A percentile compares a stretch with the other conserved stretches of the same genome.
phyloP scores from a whole-genome alignment of 2,888 invertebrate genomes.

The Calameuta pallipes region DNA sequence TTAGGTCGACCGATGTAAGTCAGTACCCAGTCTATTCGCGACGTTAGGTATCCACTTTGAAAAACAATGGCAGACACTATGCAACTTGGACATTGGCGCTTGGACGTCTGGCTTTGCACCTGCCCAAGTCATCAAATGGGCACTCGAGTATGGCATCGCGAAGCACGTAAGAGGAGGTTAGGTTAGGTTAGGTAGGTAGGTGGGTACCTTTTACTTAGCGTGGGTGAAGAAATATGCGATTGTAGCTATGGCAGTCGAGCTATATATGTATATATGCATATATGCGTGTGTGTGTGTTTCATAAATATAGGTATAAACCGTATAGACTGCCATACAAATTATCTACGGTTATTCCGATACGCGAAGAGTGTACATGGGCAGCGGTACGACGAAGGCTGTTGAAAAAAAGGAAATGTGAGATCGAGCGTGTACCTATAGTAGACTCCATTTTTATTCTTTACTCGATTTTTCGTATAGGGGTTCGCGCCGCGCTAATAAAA shows the following conservation, averaged over 20 bases:
- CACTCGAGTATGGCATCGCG: neutral
- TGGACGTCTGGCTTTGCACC: neutral
- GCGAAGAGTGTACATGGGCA: neutral
- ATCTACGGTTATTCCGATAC: neutral
- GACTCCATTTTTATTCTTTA: neutral
- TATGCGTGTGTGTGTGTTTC: neutral
- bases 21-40: neutral
- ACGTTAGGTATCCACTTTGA: neutral
- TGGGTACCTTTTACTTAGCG: neutral
- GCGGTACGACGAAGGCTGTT: conserved; percentile 7
- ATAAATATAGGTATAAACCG: neutral
- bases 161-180: neutral
- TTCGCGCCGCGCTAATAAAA: conserved; percentile 40
- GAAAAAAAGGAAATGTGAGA: conserved; percentile 18
- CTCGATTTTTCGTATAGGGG: conserved; percentile 13
- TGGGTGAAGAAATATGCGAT: neutral
- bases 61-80: neutral
- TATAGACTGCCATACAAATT: neutral
- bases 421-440: neutral
- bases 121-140: neutral
- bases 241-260: neutral
- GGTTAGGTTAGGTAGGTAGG: neutral
- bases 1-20: neutral
- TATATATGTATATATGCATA: neutral
- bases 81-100: neutral